These are phyloP conservation scores for Rhodinocichla rosea DNA, from an alignment of 2,113 vertebrate species.

Conservation along the genomic window DNA sequence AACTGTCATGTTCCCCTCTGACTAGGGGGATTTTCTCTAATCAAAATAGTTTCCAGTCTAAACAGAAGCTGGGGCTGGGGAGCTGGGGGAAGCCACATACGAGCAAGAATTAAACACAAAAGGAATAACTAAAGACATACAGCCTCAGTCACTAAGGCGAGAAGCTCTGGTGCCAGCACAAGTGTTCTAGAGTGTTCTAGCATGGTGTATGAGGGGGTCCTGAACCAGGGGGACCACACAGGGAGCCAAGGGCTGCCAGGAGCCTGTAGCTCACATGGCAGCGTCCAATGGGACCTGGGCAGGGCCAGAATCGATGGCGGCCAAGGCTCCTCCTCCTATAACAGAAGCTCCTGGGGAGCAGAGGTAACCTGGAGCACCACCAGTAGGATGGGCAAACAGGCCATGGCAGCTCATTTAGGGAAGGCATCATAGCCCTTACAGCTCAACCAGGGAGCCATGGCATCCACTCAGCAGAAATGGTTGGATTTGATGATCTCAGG, in stretches of 20 bases:
- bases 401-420: background rate
- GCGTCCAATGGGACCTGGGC: fast-evolving
- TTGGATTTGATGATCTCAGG: background rate
- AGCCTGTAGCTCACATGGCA: fast-evolving
- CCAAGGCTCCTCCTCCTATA: background rate
- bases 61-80: background rate
- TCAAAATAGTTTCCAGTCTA: background rate
- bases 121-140: background rate
- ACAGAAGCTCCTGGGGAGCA: background rate
- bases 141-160: background rate
- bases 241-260: background rate
- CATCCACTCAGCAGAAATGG: background rate
- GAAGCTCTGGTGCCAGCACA: background rate
- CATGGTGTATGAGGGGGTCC: fast-evolving
- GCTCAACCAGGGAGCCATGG: background rate
- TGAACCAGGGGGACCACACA: fast-evolving
- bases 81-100: background rate
- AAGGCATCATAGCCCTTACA: background rate
- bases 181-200: background rate
- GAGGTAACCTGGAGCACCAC: background rate
- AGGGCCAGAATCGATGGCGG: fast-evolving
- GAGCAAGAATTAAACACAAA: background rate
- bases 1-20: background rate
- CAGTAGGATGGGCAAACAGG: background rate
- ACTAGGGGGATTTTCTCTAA: background rate